A percentile compares a stretch with the other conserved stretches of the same genome.
Conservation (phyloP, 2,797 vertebrate genomes). For the Sylvilagus floridanus region DNA sequence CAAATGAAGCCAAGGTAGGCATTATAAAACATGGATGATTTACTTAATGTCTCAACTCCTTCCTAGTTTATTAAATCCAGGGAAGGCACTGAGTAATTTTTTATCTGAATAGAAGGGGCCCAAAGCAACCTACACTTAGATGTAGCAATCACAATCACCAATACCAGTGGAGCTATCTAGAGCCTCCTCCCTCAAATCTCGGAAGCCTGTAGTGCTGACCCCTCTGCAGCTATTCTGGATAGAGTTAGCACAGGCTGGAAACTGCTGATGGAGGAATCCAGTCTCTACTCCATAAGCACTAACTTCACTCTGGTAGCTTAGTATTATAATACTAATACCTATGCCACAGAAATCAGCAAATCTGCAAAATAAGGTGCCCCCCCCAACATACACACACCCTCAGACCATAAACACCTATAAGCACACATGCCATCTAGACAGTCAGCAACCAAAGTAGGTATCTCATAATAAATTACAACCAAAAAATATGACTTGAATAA, state of each 20-base stretch:
- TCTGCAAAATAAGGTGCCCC: neutral
- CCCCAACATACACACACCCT: too few species aligned
- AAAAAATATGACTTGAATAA: neutral
- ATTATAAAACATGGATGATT: neutral
- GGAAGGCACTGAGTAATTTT: neutral
- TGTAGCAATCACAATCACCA: neutral
- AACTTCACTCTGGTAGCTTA: neutral
- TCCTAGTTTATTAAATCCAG: neutral
- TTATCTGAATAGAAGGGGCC: neutral
- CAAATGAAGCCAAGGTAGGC: neutral
- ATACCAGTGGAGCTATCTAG: accelerated
- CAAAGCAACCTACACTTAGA: neutral
- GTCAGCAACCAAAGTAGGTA: neutral
- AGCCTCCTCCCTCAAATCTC: neutral
- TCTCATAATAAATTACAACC: neutral
- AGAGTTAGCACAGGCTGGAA: neutral
- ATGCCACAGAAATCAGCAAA: neutral
- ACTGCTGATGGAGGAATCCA: neutral
- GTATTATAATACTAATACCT: neutral
- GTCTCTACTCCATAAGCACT: neutral
- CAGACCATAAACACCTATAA: neutral
- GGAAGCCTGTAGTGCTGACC: too few species aligned
- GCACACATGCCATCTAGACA: neutral
- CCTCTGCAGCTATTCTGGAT: neutral
- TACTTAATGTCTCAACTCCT: neutral